phyloP scores from a whole-genome alignment of 1,140 invertebrate genomes.

The Drosophila lacteicornis region DNA sequence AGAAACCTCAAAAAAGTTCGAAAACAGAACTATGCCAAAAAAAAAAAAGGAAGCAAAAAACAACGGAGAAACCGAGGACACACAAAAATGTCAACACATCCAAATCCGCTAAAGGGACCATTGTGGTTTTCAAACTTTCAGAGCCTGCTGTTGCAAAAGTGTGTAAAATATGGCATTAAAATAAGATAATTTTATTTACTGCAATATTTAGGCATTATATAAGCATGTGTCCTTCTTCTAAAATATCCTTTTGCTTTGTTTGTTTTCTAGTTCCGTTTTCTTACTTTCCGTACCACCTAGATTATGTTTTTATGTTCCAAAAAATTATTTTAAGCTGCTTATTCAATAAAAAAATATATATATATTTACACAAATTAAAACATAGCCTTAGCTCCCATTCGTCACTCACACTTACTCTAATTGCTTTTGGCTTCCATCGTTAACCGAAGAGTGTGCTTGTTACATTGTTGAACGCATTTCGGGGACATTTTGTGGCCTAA shows the following conservation, averaged over 20 bases:
- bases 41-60: conserved; percentile 2
- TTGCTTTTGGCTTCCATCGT: neutral
- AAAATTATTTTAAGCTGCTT: neutral
- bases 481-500: conserved; percentile 54
- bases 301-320: too few relatives aligned
- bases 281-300: too few relatives aligned
- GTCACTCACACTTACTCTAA: conserved; percentile 1
- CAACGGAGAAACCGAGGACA: conserved; percentile 6
- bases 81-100: conserved; percentile 60
- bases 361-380: neutral
- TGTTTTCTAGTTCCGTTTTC: too few relatives aligned
- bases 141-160: conserved; percentile 24
- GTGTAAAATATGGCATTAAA: conserved; percentile 10
- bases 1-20: conserved; percentile 44
- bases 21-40: conserved; percentile 33
- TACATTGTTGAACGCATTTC: conserved; percentile 28
- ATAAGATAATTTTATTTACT: neutral
- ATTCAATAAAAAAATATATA: neutral
- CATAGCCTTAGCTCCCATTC: neutral
- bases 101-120: conserved; percentile 46
- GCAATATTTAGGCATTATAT: neutral
- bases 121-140: conserved; percentile 33
- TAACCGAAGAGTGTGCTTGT: conserved; percentile 3
- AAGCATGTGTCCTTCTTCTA: too few relatives aligned
- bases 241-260: too few relatives aligned